These are phyloP conservation scores for Nasonia longicornis DNA, from an alignment of 1,140 invertebrate genomes.

Conservation along the genomic window DNA sequence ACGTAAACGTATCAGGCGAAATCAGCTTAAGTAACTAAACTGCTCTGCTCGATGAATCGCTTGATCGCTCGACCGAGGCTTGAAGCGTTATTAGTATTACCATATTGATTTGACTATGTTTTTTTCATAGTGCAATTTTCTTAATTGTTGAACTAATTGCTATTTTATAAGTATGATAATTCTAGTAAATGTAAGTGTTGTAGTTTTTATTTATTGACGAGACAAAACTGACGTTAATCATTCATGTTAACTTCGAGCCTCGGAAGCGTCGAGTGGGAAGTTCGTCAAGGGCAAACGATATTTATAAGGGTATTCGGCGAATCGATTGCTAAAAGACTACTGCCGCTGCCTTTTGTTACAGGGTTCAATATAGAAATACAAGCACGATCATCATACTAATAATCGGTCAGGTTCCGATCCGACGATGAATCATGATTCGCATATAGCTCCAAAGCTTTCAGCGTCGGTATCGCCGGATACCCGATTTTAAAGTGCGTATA, in stretches of 20 bases:
- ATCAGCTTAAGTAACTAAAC: constrained; percentile 15
- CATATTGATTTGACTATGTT: constrained; percentile 6
- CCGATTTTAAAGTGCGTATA: constrained; percentile 43
- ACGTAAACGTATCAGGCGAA: constrained; percentile 30
- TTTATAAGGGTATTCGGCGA: constrained; percentile 31
- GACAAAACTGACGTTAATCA: not conserved
- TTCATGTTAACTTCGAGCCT: not conserved
- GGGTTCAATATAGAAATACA: constrained; percentile 45
- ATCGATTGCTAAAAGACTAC: constrained; percentile 32
- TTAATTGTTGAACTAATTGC: constrained; percentile 28
- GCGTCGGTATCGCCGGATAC: constrained; percentile 26
- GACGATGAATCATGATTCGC: constrained; percentile 33
- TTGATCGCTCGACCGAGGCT: constrained; percentile 19
- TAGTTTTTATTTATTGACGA: constrained; percentile 30
- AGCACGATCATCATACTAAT: constrained; percentile 27
- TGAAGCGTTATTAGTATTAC: not conserved
- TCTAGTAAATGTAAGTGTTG: not conserved
- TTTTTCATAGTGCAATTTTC: constrained; percentile 25
- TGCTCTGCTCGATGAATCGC: constrained; percentile 33
- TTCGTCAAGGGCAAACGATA: constrained; percentile 12
- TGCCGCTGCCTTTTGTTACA: constrained; percentile 47
- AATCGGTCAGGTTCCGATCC: not conserved
- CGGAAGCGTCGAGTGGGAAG: not conserved
- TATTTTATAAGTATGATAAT: constrained; percentile 8
- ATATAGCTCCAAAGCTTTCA: constrained; percentile 36